A percentile compares a stretch with the other conserved stretches of the same genome.
Evolutionary conservation across 2,888 invertebrate genomes (phyloP).

Genomic region (Tillus elongatus): DNA sequence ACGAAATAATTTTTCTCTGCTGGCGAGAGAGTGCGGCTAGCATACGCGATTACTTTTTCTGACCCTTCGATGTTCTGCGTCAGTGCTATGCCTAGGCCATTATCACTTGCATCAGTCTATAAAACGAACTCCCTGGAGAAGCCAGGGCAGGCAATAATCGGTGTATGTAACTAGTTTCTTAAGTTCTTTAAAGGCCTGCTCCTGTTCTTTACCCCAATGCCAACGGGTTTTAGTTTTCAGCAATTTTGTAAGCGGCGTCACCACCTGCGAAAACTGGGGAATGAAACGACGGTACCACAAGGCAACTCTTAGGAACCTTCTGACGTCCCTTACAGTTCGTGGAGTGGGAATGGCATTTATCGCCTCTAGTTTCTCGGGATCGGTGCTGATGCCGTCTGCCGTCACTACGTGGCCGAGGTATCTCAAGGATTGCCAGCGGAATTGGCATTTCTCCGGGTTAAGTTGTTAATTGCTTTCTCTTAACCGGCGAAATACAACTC

Average conservation of each 20-base stretch:
- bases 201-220: conserved; percentile 7
- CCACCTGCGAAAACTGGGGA: conserved; percentile 9
- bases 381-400: conserved; percentile 10
- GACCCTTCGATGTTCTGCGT: conserved; percentile 16
- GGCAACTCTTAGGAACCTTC: conserved; percentile 21
- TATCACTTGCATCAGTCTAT: background rate
- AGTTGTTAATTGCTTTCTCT: conserved; percentile 19
- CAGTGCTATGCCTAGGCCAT: conserved; percentile 21
- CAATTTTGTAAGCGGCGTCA: conserved; percentile 11
- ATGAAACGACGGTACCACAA: conserved; percentile 23
- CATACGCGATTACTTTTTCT: conserved; percentile 20
- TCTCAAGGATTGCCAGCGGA: conserved; percentile 11
- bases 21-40: conserved; percentile 15
- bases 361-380: conserved; percentile 14
- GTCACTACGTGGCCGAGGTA: conserved; percentile 16
- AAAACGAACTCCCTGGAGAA: background rate
- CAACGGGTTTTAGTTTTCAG: conserved; percentile 6
- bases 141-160: background rate
- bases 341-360: conserved; percentile 10
- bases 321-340: conserved; percentile 16
- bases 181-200: conserved; percentile 7
- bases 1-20: conserved; percentile 19
- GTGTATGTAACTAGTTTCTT: conserved; percentile 3
- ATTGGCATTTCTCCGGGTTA: conserved; percentile 24
- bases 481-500: conserved; percentile 19